A percentile compares a stretch with the other conserved stretches of the same genome.
Evolutionary conservation across 2,888 invertebrate species (phyloP).

Genomic region (Chymomyza amoena): DNA sequence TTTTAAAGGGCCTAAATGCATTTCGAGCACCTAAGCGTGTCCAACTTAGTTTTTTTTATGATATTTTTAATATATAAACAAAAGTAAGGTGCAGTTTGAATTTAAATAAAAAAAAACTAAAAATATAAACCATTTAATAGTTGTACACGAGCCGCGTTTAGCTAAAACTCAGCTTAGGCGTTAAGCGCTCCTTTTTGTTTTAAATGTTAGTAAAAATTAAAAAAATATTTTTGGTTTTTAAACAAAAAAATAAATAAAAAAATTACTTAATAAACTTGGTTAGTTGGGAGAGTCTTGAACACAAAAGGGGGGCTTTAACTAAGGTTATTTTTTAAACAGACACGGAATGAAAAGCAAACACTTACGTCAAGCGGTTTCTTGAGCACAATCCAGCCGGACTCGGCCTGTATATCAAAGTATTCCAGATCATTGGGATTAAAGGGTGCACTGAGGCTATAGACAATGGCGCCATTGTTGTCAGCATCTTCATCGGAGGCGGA

Average conservation of each 20-base stretch:
- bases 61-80: slow-evolving; percentile 14
- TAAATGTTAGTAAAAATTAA: slow-evolving; percentile 52
- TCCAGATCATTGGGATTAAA: slow-evolving; percentile 93
- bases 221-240: slow-evolving; percentile 17
- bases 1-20: not conserved
- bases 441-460: slow-evolving; percentile 93
- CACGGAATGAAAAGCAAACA: slow-evolving; percentile 77
- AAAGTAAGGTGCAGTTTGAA: slow-evolving; percentile 63
- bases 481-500: slow-evolving; percentile 98
- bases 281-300: slow-evolving; percentile 42
- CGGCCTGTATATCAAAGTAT: slow-evolving; percentile 97
- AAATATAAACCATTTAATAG: slow-evolving; percentile 14
- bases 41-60: not conserved
- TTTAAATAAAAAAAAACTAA: slow-evolving; percentile 32
- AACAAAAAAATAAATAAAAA: not conserved
- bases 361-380: slow-evolving; percentile 98
- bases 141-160: not conserved
- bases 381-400: slow-evolving; percentile 97
- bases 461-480: slow-evolving; percentile 96
- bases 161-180: slow-evolving; percentile 25
- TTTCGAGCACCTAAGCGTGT: not conserved
- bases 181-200: slow-evolving; percentile 21
- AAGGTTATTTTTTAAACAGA: not conserved
- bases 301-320: slow-evolving; percentile 3
- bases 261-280: slow-evolving; percentile 41